phyloP scores from a whole-genome alignment of 2,888 invertebrate species.

The Chouioia cunea region DNA sequence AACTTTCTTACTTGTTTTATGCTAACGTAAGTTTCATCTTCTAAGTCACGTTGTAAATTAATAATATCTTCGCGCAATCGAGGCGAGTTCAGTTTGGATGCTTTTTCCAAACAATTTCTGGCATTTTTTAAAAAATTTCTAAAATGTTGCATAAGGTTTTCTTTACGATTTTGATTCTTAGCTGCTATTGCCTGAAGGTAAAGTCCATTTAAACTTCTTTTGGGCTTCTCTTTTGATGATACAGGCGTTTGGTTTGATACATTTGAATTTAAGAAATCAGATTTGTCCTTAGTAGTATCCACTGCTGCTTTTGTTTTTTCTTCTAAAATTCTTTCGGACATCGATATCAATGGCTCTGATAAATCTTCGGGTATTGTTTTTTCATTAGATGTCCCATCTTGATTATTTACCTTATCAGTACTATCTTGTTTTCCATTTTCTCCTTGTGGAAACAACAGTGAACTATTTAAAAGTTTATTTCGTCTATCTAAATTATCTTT shows the following conservation, averaged over 20 bases:
- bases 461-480: conserved; percentile 25
- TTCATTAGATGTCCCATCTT: neutral
- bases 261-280: neutral
- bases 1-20: conserved; percentile 8
- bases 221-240: neutral
- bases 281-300: too few relatives aligned
- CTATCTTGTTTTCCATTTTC: neutral
- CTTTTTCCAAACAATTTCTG: conserved; percentile 10
- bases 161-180: neutral
- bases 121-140: neutral
- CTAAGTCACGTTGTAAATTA: conserved; percentile 31
- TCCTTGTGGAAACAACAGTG: conserved; percentile 19
- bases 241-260: neutral
- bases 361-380: neutral
- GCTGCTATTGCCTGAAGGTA: neutral
- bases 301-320: conserved; percentile 2
- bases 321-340: neutral
- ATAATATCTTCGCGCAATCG: conserved; percentile 17
- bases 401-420: neutral
- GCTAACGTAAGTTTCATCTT: conserved; percentile 2
- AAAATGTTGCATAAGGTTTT: neutral
- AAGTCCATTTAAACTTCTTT: neutral
- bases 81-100: conserved; percentile 27
- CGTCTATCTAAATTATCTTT: neutral
- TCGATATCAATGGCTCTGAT: neutral